Evolutionary conservation across 2,888 invertebrate species (phyloP), one percentile per base, ranked within the genome.

Genomic region (Serrognathus titanus): DNA sequence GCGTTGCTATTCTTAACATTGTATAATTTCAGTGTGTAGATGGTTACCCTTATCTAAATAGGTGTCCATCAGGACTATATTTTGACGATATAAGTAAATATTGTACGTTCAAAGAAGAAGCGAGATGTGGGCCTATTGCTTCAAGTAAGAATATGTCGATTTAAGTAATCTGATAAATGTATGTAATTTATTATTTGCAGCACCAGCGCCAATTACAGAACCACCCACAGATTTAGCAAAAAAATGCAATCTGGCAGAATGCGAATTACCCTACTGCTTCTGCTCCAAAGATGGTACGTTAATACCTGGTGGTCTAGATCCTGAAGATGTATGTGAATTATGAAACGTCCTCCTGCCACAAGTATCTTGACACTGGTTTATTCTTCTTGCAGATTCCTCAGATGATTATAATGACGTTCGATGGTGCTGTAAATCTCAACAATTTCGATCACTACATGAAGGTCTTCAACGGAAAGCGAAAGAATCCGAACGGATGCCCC

Each of bases 351-450:
- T 2, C 48, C 12, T 10, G 12, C 31, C 31, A 8, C 2, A 9
- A 50, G 31, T 24, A 43, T 41, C 16, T 43, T 12, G 8, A 11
- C 35, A 2, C 45, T 36, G 4, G 52, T 4, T 31, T 6, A 31
- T 48, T 41, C 47, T 40, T 12, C 16, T 61, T 66, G 81, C 80
- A 94, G 92, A 89, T 91, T 39, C 95, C 95, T 6, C 95, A 96
- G 83, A 94, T 96, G 85, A 90, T 96, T 68, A 78, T 95, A 71
- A 78, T 96, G 69, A 94, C 95, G 40, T 94, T 96, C 75, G 95
- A 95, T 75, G 96, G 95, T 51, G 95, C 94, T 20, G 86, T 95
- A 66, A 96, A 96, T 79, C 83, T 92, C 71, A 93, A 94, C 76
- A 96, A 95, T 79, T 94, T 85, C 75, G 90, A 92, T 61, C 86